Base-by-base conservation (phyloP, 23 tunicate species). In the Trididemnum miniatum region DNA sequence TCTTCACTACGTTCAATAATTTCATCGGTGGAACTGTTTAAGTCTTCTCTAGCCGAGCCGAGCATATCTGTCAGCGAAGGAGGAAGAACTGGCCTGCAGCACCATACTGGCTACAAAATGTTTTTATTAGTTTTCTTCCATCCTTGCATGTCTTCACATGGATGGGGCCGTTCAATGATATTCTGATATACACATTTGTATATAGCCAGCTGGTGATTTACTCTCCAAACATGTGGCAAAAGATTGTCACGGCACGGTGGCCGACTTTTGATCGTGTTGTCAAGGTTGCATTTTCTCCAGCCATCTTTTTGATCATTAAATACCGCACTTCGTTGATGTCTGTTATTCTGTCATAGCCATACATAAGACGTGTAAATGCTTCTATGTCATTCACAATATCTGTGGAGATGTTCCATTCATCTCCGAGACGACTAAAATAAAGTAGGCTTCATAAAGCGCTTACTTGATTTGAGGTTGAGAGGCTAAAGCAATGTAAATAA, bases 21-120 rank as follows among this genome's bases (percentile, higher is more conserved):
- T 44, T 44, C 54, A 15, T 9, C 54, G 15, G 54, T 7, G 15
- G 54, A 44, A 44, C 15, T 44, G 54, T 44, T 44, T 44, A 44
- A 44, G 15, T 44, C 54, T 44, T 44, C 15, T 44, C 15, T 15
- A 44, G 54, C 15, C 9, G 9, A 15, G 9, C 15, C 12, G 15
- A 44, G 54, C 54, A 62, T 12, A 24, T 62, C 67, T 62, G 29
- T 26, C 4, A 22, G 67, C 4, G 29, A 62, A 62, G 29, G 67
- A 22, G 67, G 29, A 22, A 62, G 29, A 62, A 3, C 67, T 62
- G 67, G 28, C n/a, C 67, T n/a, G 26, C 67, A 62, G 29, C 26
- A 62, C 67, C 67, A 62, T 3, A 62, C n/a, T 62, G 67, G 67
- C n/a, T 62, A 18, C 4, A 62, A 62, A 62, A 62, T 5, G 3